These are phyloP conservation scores for Morbakka virulenta DNA, from an alignment of 30 jellyfish, hydroid and myxozoan genomes.

Conservation along the genomic window DNA sequence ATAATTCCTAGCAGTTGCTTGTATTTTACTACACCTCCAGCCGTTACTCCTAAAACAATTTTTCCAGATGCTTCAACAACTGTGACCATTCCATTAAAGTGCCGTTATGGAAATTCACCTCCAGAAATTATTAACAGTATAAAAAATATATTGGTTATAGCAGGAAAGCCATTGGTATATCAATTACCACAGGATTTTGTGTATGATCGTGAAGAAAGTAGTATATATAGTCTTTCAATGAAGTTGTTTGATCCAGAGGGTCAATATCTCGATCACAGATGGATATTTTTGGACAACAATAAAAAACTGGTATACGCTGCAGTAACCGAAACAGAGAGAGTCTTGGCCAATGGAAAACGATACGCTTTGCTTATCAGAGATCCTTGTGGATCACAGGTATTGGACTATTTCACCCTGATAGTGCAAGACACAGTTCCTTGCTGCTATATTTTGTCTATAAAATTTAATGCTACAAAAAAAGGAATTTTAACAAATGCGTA, in stretches of 20 bases:
- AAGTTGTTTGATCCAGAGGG: slow-evolving; percentile 24
- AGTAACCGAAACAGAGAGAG: slow-evolving; percentile 4
- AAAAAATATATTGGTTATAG: slow-evolving; percentile 6
- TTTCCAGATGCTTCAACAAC: neutral
- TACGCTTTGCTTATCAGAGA: slow-evolving; percentile 37
- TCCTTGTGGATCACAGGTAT: slow-evolving; percentile 59
- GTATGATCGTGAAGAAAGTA: slow-evolving; percentile 58
- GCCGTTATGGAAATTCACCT: neutral
- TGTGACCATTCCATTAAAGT: neutral
- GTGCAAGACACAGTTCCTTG: slow-evolving; percentile 50
- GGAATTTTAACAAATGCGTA: neutral
- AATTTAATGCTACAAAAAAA: neutral
- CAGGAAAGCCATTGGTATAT: slow-evolving; percentile 29
- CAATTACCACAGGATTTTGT: slow-evolving; percentile 23
- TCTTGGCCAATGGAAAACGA: neutral
- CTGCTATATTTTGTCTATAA: slow-evolving; percentile 19
- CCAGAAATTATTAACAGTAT: slow-evolving; percentile 61
- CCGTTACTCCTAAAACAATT: neutral
- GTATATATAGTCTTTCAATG: neutral
- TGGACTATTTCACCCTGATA: slow-evolving; percentile 23
- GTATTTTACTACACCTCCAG: neutral
- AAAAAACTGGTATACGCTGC: slow-evolving; percentile 14
- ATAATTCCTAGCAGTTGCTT: neutral
- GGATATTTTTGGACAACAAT: slow-evolving; percentile 34
- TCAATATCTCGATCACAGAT: neutral